A percentile compares a stretch with the other conserved stretches of the same genome.
Conservation (phyloP, 2,888 invertebrate genomes). For the Drosophila lutescens region DNA sequence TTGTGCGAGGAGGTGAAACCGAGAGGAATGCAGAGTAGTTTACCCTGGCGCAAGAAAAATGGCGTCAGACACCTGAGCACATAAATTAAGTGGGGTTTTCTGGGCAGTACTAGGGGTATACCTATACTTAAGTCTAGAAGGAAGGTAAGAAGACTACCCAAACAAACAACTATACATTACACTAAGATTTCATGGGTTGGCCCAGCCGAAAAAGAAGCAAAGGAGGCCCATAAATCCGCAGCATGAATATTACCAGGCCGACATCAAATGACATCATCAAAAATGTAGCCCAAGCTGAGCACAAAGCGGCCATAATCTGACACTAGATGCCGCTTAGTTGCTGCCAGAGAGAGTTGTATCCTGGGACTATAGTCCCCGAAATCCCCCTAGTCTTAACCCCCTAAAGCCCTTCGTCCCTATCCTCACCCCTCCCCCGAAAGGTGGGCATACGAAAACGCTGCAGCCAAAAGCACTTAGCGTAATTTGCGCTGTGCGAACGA, state of each 20-base stretch:
- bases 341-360: constrained; percentile 1
- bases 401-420: neutral
- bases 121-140: no score
- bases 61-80: constrained; percentile 41
- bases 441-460: constrained; percentile 64
- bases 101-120: neutral
- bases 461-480: constrained; percentile 77
- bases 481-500: constrained; percentile 63
- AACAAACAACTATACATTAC: constrained; percentile 35
- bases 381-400: neutral
- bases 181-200: constrained; percentile 40
- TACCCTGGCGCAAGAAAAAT: constrained; percentile 34
- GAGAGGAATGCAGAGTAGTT: constrained; percentile 43
- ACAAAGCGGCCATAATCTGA: constrained; percentile 76
- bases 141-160: neutral
- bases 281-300: constrained; percentile 68
- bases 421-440: constrained; percentile 40
- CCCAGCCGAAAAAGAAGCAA: no score
- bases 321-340: constrained; percentile 70
- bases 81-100: constrained; percentile 54
- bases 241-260: constrained; percentile 66
- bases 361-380: neutral
- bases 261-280: constrained; percentile 77
- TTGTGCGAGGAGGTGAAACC: constrained; percentile 40
- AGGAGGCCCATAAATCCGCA: constrained; percentile 60